phyloP scores from a whole-genome alignment of 2,797 vertebrate species.

The Microhierax caerulescens region DNA sequence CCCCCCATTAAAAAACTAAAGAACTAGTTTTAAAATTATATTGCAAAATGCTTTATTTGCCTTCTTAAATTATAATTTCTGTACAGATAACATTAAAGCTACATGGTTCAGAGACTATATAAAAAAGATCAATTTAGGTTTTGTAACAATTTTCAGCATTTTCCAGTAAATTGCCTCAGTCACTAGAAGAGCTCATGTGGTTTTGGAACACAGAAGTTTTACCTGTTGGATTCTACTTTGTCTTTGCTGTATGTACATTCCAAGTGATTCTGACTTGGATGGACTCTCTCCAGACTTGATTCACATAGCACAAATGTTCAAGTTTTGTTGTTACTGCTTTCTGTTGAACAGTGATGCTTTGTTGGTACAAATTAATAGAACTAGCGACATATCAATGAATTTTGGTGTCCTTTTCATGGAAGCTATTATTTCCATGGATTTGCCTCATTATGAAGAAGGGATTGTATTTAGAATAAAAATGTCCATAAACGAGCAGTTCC shows the following conservation, averaged over 20 bases:
- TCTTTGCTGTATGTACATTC: not conserved
- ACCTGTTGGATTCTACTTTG: not conserved
- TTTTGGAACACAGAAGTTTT: not conserved
- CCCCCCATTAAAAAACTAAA: not conserved
- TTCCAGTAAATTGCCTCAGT: not conserved
- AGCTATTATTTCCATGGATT: not conserved
- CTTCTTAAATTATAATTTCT: not conserved
- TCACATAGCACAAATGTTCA: not conserved
- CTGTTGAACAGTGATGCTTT: not conserved
- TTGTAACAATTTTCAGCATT: not conserved
- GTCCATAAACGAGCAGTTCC: not conserved
- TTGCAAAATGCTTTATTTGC: not conserved
- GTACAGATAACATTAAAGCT: not conserved
- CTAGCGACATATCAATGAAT: not conserved
- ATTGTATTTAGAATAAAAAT: not conserved
- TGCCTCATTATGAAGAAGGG: not conserved
- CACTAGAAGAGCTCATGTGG: not conserved
- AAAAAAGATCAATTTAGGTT: not conserved
- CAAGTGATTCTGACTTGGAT: not conserved
- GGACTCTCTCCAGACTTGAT: not conserved
- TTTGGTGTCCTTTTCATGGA: not conserved
- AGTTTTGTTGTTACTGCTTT: not conserved
- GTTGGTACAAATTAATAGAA: not conserved
- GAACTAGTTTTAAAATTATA: not conserved
- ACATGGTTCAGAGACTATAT: not conserved